Conservation (phyloP, 1,140 invertebrate species). For the Macrobrachium rosenbergii region DNA sequence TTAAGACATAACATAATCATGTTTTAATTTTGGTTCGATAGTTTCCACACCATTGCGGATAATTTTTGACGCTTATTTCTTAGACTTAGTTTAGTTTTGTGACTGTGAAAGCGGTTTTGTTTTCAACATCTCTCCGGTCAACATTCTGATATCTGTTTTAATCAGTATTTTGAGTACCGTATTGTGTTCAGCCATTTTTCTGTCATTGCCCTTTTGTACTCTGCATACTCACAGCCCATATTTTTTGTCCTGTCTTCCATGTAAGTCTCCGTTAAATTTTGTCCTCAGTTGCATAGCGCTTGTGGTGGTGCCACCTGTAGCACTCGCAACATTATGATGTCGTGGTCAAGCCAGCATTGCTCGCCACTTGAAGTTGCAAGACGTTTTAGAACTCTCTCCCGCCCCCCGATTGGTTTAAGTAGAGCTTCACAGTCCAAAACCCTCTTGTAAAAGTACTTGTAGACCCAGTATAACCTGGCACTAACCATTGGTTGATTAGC, state of each 20-base stretch:
- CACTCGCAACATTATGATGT: constrained; percentile 19
- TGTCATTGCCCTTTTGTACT: no score
- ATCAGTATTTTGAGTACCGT: constrained; percentile 17
- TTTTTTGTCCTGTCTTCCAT: no score
- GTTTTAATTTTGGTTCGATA: neutral
- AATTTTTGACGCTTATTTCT: no score
- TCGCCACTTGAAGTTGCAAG: constrained; percentile 15
- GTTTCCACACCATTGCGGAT: neutral
- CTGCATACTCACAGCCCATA: no score
- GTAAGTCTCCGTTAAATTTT: no score
- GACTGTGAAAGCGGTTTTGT: constrained; percentile 39
- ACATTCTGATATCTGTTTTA: neutral
- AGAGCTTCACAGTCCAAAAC: constrained; percentile 45
- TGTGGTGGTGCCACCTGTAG: no score
- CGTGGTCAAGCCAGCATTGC: constrained; percentile 40
- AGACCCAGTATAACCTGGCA: constrained; percentile 20
- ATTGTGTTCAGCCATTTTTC: neutral
- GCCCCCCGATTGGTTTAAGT: neutral
- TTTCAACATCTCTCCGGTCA: neutral
- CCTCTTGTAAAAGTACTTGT: neutral
- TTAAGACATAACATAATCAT: no score
- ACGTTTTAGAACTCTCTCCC: no score
- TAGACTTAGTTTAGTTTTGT: constrained; percentile 29
- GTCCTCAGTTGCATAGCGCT: no score
- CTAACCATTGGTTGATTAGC: constrained; percentile 32